Base-by-base conservation (phyloP, 1,140 invertebrate genomes). In the Cyclina sinensis region DNA sequence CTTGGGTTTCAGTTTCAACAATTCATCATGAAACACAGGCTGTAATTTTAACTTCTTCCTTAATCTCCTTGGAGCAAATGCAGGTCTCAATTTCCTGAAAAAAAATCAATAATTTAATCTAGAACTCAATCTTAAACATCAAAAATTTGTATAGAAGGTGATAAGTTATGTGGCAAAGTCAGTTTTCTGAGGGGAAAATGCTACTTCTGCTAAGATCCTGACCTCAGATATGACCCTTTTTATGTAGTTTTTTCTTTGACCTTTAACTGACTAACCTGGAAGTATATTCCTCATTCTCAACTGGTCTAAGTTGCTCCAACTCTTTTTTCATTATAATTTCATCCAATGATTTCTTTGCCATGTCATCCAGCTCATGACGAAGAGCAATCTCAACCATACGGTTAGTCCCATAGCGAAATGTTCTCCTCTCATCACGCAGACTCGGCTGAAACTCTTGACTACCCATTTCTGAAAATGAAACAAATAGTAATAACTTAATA, bases 11-110 rank as follows among this genome's bases (percentile, higher is more conserved):
- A 88, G 89, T 35, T 86, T 81, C 74, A 90, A 65, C 16, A 92
- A 35, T 24, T 93, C 90, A 37, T 92, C 91, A 90, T 92, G 93
- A 87, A 90, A 92, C 18, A 94, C 74, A 39, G 93, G 92, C 27
- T 89, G 51, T 62, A 82, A 80, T 82, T 91, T 94, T 62, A 90
- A 88, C 65, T 92, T 88, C 51, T 83, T 24, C 54, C 59, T 85
- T 37, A 79, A 48, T 85, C 89, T 90, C 68, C 91, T 59, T 21
- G 90, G 87, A 43, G 88, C 73, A 85, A 94, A 91, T 39, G 92
- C 88, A 80, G 93, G 90, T 30, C 35, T 1, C 37, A 94, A 70
- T 83, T 83, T 82, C 57, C 93, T 94, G 65, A 27, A 62, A 62
- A n/a, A 27, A 9, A 62, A 27, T 43, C 43, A 43, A 14, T 43